Conservation (phyloP, 2,113 vertebrate species). For the Channa maculata region DNA sequence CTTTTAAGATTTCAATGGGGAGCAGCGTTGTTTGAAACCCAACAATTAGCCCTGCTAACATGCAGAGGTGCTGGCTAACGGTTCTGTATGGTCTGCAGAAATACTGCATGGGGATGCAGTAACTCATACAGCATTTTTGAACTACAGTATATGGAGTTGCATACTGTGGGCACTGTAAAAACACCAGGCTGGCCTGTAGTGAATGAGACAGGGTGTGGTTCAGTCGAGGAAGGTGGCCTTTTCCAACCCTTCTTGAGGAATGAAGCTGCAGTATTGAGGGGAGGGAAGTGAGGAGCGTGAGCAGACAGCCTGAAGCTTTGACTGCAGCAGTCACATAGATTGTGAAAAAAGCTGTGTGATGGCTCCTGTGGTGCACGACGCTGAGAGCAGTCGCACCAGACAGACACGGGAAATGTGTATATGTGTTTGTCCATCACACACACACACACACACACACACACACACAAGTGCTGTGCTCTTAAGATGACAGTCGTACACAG, state of each 20-base stretch:
- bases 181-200: neutral
- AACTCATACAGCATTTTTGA: too few species aligned
- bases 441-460: slow-evolving; percentile 34
- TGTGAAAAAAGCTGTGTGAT: slow-evolving; percentile 64
- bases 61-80: too few species aligned
- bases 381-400: slow-evolving; percentile 48
- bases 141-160: too few species aligned
- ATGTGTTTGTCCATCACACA: neutral
- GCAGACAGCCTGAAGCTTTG: slow-evolving; percentile 64
- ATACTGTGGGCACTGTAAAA: too few species aligned
- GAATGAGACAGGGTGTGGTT: slow-evolving; percentile 21
- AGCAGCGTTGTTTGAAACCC: too few species aligned
- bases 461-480: slow-evolving; percentile 35
- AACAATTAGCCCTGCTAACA: too few species aligned
- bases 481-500: neutral
- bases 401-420: slow-evolving; percentile 27
- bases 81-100: too few species aligned
- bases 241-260: slow-evolving; percentile 14
- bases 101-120: too few species aligned
- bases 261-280: slow-evolving; percentile 18
- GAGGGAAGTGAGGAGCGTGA: slow-evolving; percentile 58
- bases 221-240: slow-evolving; percentile 7
- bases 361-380: slow-evolving; percentile 46
- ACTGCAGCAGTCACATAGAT: slow-evolving; percentile 77
- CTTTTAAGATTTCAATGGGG: too few species aligned